A percentile compares a stretch with the other conserved stretches of the same genome.
These are phyloP conservation scores for Volucella bombylans DNA, from an alignment of 2,888 invertebrate genomes.

Conservation along the genomic window DNA sequence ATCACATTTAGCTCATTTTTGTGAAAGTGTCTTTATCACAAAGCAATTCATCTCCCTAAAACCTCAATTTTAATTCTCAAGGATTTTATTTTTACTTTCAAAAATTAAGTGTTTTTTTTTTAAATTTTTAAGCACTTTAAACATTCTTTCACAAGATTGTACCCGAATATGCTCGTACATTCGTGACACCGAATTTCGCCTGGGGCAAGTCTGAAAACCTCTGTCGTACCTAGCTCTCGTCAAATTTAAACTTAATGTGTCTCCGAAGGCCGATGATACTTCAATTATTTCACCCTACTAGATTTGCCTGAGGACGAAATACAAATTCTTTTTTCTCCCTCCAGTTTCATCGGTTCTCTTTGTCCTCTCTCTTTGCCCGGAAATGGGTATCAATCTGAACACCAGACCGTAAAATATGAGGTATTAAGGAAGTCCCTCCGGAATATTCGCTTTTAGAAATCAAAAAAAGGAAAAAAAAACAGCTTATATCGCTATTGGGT, in stretches of 20 bases:
- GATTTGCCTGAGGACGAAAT: too few relatives aligned
- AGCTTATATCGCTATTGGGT: slow-evolving; percentile 16
- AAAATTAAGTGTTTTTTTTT: too few relatives aligned
- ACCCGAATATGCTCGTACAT: not conserved
- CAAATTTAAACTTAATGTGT: slow-evolving; percentile 23
- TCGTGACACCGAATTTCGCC: not conserved
- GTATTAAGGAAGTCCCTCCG: not conserved
- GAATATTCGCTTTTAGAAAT: not conserved
- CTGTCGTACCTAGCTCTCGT: too few relatives aligned
- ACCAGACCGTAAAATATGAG: not conserved
- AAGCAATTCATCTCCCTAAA: too few relatives aligned
- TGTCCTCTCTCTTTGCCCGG: not conserved
- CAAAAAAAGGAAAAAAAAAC: not conserved
- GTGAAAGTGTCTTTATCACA: too few relatives aligned
- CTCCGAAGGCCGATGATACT: slow-evolving; percentile 13
- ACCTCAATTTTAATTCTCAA: too few relatives aligned
- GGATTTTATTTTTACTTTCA: too few relatives aligned
- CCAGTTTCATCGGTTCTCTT: not conserved
- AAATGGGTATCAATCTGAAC: slow-evolving; percentile 5
- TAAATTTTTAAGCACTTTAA: too few relatives aligned
- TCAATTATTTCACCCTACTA: slow-evolving; percentile 14
- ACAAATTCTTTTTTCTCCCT: too few relatives aligned
- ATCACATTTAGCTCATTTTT: too few relatives aligned
- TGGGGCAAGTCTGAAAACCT: too few relatives aligned
- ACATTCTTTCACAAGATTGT: too few relatives aligned